Conservation (phyloP, 2,113 vertebrate genomes). For the Collichthys lucidus region DNA sequence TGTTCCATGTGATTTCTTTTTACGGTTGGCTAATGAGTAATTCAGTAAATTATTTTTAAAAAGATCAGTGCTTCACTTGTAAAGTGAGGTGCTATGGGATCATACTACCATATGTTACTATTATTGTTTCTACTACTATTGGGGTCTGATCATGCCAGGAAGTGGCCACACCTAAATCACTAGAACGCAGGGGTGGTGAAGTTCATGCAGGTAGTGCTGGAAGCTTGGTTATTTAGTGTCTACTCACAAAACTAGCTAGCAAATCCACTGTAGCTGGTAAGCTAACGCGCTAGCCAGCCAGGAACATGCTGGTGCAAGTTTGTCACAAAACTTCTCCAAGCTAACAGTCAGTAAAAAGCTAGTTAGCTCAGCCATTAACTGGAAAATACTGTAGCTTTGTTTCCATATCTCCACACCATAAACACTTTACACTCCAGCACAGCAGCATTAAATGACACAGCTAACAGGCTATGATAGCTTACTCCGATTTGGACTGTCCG, state of each 20-base stretch:
- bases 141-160: neutral
- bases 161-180: neutral
- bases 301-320: neutral
- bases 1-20: conserved; percentile 41
- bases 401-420: neutral
- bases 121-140: neutral
- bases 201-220: neutral
- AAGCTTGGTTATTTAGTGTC: neutral
- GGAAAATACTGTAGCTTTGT: neutral
- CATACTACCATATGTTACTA: conserved; percentile 1
- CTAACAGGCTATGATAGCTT: neutral
- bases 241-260: neutral
- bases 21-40: conserved; percentile 21
- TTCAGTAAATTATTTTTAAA: conserved; percentile 52
- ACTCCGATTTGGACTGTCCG: neutral
- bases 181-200: neutral
- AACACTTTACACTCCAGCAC: neutral
- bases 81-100: conserved; percentile 6
- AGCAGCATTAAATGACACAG: neutral
- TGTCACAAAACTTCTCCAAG: neutral
- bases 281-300: neutral
- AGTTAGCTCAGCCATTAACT: neutral
- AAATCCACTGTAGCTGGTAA: neutral
- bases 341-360: neutral
- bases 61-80: conserved; percentile 34